phyloP scores from a whole-genome alignment of 2,113 vertebrate species.

The Pyxicephalus adspersus region DNA sequence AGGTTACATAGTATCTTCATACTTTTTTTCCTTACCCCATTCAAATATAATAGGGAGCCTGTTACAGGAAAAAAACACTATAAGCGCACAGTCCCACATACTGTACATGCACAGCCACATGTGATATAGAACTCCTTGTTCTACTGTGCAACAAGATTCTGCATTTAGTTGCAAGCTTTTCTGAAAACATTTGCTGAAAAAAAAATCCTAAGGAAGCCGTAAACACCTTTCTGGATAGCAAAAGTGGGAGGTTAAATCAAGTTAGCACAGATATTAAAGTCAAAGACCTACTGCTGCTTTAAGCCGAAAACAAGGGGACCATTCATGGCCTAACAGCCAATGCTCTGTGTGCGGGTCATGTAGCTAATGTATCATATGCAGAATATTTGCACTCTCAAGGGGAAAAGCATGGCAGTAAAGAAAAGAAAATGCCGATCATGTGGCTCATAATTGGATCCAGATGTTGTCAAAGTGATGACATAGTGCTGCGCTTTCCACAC shows the following conservation, averaged over 20 bases:
- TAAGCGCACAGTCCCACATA: no score
- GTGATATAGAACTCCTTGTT: no score
- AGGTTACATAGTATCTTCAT: no score
- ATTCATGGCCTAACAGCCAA: slow-evolving; percentile 73
- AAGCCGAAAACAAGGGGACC: slow-evolving; percentile 66
- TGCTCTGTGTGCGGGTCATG: slow-evolving; percentile 65
- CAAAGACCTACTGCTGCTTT: slow-evolving; percentile 64
- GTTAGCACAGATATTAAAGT: slow-evolving; percentile 66
- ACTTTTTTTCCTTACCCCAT: no score
- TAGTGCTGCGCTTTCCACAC: slow-evolving; percentile 61
- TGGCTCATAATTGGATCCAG: slow-evolving; percentile 76
- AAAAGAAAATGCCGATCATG: slow-evolving; percentile 65
- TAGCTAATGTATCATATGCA: slow-evolving; percentile 68
- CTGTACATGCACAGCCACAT: no score
- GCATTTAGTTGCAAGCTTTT: background rate
- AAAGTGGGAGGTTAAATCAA: slow-evolving; percentile 58
- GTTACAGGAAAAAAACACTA: no score
- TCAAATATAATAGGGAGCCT: no score
- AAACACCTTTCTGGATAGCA: slow-evolving; percentile 6
- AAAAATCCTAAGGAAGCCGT: background rate
- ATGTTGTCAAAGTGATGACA: slow-evolving; percentile 61
- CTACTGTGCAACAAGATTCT: no score
- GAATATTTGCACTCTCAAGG: slow-evolving; percentile 66
- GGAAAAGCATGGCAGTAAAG: slow-evolving; percentile 56
- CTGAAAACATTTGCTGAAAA: background rate